Evolutionary conservation across 1,140 invertebrate species (phyloP).

Genomic region (Anoplolepis gracilipes): DNA sequence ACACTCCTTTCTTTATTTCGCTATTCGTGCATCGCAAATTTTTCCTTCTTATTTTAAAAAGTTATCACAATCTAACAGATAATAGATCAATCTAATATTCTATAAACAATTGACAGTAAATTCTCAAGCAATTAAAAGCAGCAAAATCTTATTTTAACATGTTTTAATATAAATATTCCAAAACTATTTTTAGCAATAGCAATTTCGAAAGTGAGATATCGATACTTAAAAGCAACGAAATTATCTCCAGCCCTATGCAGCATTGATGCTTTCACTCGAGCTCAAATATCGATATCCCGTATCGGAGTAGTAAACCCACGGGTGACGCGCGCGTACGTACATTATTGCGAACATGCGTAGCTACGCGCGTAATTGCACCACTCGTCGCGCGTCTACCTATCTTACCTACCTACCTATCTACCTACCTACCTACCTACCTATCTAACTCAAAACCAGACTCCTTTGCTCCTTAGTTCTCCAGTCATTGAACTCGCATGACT

Average conservation of each 20-base stretch:
- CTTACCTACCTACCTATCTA: constrained; percentile 71
- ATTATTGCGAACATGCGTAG: constrained; percentile 29
- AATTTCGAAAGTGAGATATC: background rate
- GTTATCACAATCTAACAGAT: background rate
- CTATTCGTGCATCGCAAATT: background rate
- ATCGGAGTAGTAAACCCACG: constrained; percentile 8
- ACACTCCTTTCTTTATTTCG: background rate
- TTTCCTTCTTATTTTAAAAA: background rate
- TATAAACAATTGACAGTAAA: background rate
- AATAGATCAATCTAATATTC: background rate
- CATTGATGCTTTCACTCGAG: constrained; percentile 7
- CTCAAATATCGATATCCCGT: constrained; percentile 4
- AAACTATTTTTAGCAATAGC: background rate
- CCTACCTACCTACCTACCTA: constrained; percentile 76
- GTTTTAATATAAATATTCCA: background rate
- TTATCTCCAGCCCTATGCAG: background rate
- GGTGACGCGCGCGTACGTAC: constrained; percentile 39
- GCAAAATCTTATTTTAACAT: background rate
- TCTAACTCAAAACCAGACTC: constrained; percentile 71
- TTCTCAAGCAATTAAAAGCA: background rate
- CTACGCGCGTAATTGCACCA: constrained; percentile 67
- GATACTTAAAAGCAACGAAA: background rate
- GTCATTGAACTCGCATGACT: constrained; percentile 84
- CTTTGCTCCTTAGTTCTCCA: constrained; percentile 75
- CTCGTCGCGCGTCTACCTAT: constrained; percentile 62